These are phyloP conservation scores for Calonectris borealis DNA, from an alignment of 2,113 vertebrate genomes.

Conservation along the genomic window DNA sequence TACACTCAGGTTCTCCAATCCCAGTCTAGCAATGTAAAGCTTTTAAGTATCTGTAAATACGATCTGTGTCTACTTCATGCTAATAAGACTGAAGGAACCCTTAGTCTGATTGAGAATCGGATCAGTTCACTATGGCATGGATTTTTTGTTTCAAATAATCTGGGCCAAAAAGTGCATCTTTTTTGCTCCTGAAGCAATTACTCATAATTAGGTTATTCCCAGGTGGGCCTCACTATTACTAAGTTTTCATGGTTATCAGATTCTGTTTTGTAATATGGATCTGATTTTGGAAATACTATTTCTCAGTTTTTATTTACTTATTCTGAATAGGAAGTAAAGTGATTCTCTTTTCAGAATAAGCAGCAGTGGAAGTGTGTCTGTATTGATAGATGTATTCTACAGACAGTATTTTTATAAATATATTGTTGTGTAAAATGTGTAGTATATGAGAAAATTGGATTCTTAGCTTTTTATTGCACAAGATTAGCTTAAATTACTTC, in stretches of 20 bases:
- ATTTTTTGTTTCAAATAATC: neutral
- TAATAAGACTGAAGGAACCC: neutral
- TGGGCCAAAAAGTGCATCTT: neutral
- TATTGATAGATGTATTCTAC: neutral
- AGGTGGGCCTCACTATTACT: neutral
- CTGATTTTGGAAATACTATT: neutral
- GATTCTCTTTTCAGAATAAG: neutral
- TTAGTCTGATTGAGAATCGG: neutral
- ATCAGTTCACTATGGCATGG: neutral
- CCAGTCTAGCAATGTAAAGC: neutral
- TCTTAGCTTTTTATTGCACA: slow-evolving; percentile 12
- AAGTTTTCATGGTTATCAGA: neutral
- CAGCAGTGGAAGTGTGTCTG: neutral
- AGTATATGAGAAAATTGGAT: slow-evolving; percentile 2
- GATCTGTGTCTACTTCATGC: neutral
- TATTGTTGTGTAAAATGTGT: neutral
- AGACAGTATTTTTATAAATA: neutral
- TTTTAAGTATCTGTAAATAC: neutral
- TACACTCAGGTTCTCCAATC: neutral
- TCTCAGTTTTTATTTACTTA: neutral
- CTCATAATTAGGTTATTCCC: neutral
- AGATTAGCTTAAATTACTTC: slow-evolving; percentile 18
- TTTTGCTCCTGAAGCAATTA: neutral
- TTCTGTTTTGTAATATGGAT: neutral
- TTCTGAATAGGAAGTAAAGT: neutral